Percentiles rank a stretch among this genome's conserved stretches.
Evolutionary conservation across 2,113 vertebrate genomes (phyloP).

Genomic region (Daubentonia madagascariensis): DNA sequence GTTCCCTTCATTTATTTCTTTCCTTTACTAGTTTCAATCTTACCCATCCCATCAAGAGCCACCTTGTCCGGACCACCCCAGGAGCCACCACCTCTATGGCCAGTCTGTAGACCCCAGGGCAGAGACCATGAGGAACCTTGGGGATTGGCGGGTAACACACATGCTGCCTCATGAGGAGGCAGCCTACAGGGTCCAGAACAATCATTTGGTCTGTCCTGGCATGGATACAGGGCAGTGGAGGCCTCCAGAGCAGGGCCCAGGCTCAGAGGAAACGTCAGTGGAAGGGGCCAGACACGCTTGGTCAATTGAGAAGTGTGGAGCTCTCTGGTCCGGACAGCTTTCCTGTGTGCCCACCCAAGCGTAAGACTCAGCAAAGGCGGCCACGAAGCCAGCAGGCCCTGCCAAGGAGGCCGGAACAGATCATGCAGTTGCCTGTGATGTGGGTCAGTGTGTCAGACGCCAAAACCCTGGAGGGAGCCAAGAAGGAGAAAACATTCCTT

Average conservation of each 20-base stretch:
- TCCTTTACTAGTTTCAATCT: not conserved
- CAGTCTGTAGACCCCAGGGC: not conserved
- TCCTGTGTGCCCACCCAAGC: not conserved
- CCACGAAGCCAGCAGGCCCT: not conserved
- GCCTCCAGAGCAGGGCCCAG: not conserved
- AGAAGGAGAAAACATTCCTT: not conserved
- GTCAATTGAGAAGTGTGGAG: rapidly evolving
- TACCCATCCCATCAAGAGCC: not conserved
- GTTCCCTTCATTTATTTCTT: not conserved
- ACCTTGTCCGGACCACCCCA: no score
- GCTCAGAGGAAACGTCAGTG: not conserved
- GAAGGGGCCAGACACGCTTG: not conserved
- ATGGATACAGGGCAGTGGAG: not conserved
- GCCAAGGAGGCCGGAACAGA: not conserved
- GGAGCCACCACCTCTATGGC: not conserved
- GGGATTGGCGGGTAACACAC: no score
- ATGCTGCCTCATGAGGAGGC: not conserved
- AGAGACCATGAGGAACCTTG: not conserved
- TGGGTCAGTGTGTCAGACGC: not conserved
- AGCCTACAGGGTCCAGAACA: not conserved
- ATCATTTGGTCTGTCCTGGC: no score
- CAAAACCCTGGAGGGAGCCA: not conserved
- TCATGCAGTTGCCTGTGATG: not conserved
- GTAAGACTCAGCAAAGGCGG: not conserved
- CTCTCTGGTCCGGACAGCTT: not conserved